Evolutionary conservation across 2,797 vertebrate genomes (phyloP), one percentile per base, ranked within the genome.

Genomic region (Lagodon rhomboides): DNA sequence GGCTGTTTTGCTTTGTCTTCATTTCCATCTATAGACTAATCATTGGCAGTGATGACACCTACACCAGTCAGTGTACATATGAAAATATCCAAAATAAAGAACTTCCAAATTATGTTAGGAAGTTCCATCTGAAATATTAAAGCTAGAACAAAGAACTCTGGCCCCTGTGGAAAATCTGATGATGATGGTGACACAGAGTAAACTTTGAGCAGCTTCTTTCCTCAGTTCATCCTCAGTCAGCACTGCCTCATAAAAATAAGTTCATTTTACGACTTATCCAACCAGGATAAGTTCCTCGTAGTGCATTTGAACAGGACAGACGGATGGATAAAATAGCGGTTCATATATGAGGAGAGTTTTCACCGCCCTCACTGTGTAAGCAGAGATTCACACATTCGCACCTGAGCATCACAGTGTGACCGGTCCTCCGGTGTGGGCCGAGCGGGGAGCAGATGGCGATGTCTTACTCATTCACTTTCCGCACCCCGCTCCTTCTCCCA

Each of bases 401-500:
- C 64, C 83, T 75, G 62, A 79, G 68, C 62, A 8, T 41, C 63
- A 34, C 51, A 68, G 25, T 59, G 34, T 23, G 70, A 66, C 49
- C 79, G 30, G 66, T 69, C 51, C 12, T 23, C 12, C 56, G 10
- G n/a, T 16, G 43, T 16, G 63, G 49, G 25, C 41, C 56, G 20
- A 44, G 23, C 18, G 47, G 63, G 84, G 46, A 63, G 59, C 73
- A 76, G 83, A 61, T 82, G 76, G 68, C 22, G 1, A 13, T 25
- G 49, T 51, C 54, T 75, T 76, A 77, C 58, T 68, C 64, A 65
- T 55, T 38, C 66, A 13, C 64, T 68, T 12, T 47, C 64, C 38
- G 4, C 23, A 46, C 44, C 44, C 22, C 25, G n/a, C 27, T 9
- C 58, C 49, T 43, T 12, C 51, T 16, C 3, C 68, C 75, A 54